These are phyloP conservation scores for Onychostruthus taczanowskii DNA, from an alignment of 2,113 vertebrate species.

Conservation along the genomic window DNA sequence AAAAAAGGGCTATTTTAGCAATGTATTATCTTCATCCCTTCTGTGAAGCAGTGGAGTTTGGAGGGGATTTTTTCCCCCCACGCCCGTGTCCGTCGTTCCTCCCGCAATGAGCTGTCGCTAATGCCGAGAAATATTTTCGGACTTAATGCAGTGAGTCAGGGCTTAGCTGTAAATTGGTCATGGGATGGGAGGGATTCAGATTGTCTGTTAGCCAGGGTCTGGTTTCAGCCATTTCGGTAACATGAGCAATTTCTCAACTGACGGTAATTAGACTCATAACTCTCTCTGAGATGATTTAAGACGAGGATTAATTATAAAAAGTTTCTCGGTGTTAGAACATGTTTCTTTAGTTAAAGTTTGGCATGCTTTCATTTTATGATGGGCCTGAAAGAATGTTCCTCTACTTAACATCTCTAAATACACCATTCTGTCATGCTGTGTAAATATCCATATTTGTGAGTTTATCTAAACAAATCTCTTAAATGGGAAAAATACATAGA, in stretches of 20 bases:
- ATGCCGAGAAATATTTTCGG: not conserved
- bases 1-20: not conserved
- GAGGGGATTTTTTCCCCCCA: not conserved
- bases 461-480: constrained; percentile 17
- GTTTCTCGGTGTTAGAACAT: not conserved
- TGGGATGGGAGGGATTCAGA: constrained; percentile 16
- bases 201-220: constrained; percentile 5
- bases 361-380: not conserved
- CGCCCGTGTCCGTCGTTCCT: rapidly evolving
- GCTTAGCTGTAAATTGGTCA: constrained; percentile 13
- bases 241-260: constrained; percentile 6
- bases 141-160: constrained; percentile 20
- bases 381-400: not conserved
- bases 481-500: not conserved
- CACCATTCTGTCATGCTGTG: not conserved
- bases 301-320: constrained; percentile 41
- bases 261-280: constrained; percentile 20
- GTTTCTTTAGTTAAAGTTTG: constrained; percentile 16
- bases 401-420: not conserved
- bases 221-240: constrained; percentile 15
- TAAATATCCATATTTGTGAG: not conserved
- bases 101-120: not conserved
- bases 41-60: not conserved
- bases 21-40: not conserved
- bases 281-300: constrained; percentile 37